phyloP scores from a whole-genome alignment of 1,140 invertebrate species.

The Nilaparvata lugens region DNA sequence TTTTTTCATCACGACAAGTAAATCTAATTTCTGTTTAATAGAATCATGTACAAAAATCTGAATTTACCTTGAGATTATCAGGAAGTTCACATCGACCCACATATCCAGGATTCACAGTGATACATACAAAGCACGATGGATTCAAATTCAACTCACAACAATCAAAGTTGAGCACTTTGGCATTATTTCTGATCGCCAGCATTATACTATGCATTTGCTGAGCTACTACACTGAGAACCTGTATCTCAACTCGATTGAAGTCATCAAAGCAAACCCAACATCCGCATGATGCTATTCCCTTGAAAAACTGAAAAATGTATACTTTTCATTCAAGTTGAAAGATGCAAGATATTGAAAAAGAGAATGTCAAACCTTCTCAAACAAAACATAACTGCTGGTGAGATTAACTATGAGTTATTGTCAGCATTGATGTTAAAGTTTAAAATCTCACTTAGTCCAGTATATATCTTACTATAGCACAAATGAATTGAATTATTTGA shows the following conservation, averaged over 20 bases:
- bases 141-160: slow-evolving; percentile 71
- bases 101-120: slow-evolving; percentile 91
- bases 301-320: slow-evolving; percentile 50
- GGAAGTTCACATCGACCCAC: slow-evolving; percentile 77
- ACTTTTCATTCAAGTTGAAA: too few species aligned
- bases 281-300: slow-evolving; percentile 76
- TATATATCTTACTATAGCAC: too few species aligned
- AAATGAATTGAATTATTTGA: too few species aligned
- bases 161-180: slow-evolving; percentile 71
- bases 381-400: too few species aligned
- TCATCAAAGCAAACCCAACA: slow-evolving; percentile 94
- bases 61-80: slow-evolving; percentile 50
- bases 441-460: too few species aligned
- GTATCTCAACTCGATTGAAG: slow-evolving; percentile 86
- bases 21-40: too few species aligned
- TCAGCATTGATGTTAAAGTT: too few species aligned
- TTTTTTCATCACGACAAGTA: too few species aligned
- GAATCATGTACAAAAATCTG: too few species aligned
- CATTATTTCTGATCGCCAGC: slow-evolving; percentile 61
- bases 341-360: too few species aligned
- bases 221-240: slow-evolving; percentile 73
- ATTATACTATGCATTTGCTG: slow-evolving; percentile 75
- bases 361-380: too few species aligned
- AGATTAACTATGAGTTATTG: too few species aligned
- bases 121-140: slow-evolving; percentile 76